Evolutionary conservation across 2,888 invertebrate species (phyloP).

Genomic region (Dorcus hopei): DNA sequence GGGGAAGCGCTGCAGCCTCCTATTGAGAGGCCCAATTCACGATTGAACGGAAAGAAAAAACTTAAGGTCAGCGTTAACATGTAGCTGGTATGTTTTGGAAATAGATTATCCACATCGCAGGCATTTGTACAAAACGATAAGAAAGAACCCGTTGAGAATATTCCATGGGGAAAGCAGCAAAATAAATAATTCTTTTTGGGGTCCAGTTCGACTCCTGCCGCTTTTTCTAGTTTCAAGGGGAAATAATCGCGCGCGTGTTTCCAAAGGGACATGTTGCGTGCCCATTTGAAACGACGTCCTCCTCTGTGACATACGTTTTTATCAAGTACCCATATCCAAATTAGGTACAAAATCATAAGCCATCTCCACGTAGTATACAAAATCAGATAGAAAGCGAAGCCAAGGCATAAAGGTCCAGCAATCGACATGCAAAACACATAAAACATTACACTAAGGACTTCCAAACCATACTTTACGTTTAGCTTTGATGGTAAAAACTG

Average conservation of each 20-base stretch:
- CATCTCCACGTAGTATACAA: constrained; percentile 55
- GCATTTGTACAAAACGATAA: constrained; percentile 73
- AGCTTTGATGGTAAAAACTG: no score
- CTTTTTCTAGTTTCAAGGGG: constrained; percentile 77
- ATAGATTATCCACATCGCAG: constrained; percentile 49
- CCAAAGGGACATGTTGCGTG: constrained; percentile 69
- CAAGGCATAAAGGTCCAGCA: constrained; percentile 50
- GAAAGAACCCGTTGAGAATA: constrained; percentile 74
- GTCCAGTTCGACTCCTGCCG: constrained; percentile 79
- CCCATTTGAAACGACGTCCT: constrained; percentile 48
- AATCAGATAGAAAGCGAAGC: constrained; percentile 58
- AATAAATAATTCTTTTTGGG: constrained; percentile 79
- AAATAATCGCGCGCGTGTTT: constrained; percentile 77
- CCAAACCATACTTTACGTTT: no score
- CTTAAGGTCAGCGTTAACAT: constrained; percentile 61
- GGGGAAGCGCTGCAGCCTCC: constrained; percentile 60
- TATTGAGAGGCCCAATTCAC: constrained; percentile 61
- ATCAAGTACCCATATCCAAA: constrained; percentile 62
- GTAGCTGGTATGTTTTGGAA: constrained; percentile 52
- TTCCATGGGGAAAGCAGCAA: constrained; percentile 88
- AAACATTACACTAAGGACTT: no score
- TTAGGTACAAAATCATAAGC: constrained; percentile 57
- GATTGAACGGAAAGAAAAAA: constrained; percentile 67
- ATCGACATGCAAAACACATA: no score
- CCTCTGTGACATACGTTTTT: constrained; percentile 58